Evolutionary conservation across 2,113 vertebrate genomes (phyloP).

Genomic region (Entelurus aequoreus): DNA sequence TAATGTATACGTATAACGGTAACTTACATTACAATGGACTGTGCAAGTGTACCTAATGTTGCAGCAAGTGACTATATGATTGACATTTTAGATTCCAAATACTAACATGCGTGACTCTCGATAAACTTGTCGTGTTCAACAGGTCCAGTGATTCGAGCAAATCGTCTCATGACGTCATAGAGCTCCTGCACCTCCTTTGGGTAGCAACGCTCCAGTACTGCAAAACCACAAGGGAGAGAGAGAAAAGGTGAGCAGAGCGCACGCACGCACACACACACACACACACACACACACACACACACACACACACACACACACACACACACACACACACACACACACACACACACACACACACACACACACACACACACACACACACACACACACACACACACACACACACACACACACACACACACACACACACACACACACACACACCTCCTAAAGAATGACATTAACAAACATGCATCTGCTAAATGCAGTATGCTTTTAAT

Average conservation of each 20-base stretch:
- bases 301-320: background rate
- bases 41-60: too few species aligned
- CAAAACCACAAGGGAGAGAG: constrained; percentile 12
- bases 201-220: constrained; percentile 92
- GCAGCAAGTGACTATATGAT: too few species aligned
- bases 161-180: constrained; percentile 89
- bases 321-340: background rate
- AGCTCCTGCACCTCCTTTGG: constrained; percentile 95
- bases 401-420: background rate
- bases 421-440: background rate
- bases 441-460: background rate
- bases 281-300: background rate
- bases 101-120: constrained; percentile 91
- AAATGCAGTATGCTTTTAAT: too few species aligned
- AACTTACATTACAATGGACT: too few species aligned
- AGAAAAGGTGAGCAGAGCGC: constrained; percentile 23
- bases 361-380: background rate
- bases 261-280: background rate
- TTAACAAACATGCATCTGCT: too few species aligned
- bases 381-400: background rate
- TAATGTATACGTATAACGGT: too few species aligned
- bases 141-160: constrained; percentile 88
- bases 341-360: background rate
- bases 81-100: constrained; percentile 1
- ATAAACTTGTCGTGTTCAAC: constrained; percentile 96